These are phyloP conservation scores for Ceyx erithaca DNA, from an alignment of 2,797 vertebrate genomes.

Conservation along the genomic window DNA sequence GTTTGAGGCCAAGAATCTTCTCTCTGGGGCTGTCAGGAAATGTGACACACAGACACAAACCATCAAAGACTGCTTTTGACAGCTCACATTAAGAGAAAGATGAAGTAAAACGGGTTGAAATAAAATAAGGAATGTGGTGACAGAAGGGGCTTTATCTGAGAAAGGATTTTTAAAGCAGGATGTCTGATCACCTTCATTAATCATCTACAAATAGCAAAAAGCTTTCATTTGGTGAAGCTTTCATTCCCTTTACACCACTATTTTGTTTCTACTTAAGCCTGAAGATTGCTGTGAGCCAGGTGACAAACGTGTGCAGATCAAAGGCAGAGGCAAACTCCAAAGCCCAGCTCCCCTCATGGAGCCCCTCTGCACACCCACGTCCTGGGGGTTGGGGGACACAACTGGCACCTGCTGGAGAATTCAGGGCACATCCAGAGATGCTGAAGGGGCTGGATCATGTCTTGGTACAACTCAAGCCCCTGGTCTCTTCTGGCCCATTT, in stretches of 20 bases:
- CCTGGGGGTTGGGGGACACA: rapidly evolving
- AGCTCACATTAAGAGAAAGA: constrained; percentile 57
- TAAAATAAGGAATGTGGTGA: constrained; percentile 58
- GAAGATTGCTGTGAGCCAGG: not conserved
- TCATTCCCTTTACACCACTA: not conserved
- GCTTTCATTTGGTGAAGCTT: not conserved
- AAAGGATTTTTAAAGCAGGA: constrained; percentile 26
- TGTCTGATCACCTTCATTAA: constrained; percentile 20
- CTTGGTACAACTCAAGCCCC: not conserved
- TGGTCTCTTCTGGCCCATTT: not conserved
- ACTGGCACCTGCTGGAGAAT: too few species aligned
- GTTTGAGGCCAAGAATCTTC: not conserved
- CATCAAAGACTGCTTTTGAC: constrained; percentile 45
- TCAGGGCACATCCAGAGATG: too few species aligned
- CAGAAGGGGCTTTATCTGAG: constrained; percentile 30
- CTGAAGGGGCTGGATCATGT: too few species aligned
- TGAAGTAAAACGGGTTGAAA: constrained; percentile 55
- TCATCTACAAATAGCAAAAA: not conserved
- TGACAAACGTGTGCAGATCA: rapidly evolving
- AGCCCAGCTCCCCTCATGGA: not conserved
- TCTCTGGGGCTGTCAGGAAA: constrained; percentile 43
- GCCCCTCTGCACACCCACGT: rapidly evolving
- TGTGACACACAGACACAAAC: not conserved
- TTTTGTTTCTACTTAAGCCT: not conserved
- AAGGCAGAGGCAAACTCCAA: too few species aligned